These are phyloP conservation scores for Caenorhabditis auriculariae DNA, from an alignment of 2,888 invertebrate genomes.

Conservation along the genomic window DNA sequence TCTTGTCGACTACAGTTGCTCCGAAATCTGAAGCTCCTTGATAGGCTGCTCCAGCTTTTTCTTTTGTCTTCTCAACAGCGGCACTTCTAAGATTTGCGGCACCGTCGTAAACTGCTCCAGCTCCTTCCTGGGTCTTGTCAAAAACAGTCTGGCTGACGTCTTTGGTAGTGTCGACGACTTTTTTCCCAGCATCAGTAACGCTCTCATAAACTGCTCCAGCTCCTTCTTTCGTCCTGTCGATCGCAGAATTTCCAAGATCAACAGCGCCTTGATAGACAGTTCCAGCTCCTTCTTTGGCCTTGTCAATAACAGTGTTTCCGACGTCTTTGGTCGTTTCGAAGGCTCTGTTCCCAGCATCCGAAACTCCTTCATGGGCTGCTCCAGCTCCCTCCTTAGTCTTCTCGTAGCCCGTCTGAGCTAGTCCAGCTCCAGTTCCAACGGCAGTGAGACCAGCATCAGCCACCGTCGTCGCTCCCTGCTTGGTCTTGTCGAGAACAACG, in stretches of 20 bases:
- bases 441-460: not conserved
- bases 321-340: not conserved
- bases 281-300: not conserved
- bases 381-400: conserved; percentile 2
- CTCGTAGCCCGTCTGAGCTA: no score
- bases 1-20: not conserved
- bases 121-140: conserved; percentile 5
- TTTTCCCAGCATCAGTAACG: not conserved
- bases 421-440: not conserved
- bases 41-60: not conserved
- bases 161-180: not conserved
- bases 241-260: not conserved
- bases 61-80: no score
- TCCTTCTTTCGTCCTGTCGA: not conserved
- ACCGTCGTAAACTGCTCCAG: conserved; percentile 2
- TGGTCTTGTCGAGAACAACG: not conserved
- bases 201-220: conserved; percentile 1
- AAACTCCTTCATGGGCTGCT: not conserved
- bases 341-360: not conserved
- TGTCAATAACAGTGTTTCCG: not conserved
- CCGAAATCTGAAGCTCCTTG: not conserved
- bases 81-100: no score
- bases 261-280: not conserved
- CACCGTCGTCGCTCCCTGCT: not conserved
- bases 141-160: not conserved